phyloP scores from a whole-genome alignment of 2,888 invertebrate genomes.

The Stictocephala bisonia region DNA sequence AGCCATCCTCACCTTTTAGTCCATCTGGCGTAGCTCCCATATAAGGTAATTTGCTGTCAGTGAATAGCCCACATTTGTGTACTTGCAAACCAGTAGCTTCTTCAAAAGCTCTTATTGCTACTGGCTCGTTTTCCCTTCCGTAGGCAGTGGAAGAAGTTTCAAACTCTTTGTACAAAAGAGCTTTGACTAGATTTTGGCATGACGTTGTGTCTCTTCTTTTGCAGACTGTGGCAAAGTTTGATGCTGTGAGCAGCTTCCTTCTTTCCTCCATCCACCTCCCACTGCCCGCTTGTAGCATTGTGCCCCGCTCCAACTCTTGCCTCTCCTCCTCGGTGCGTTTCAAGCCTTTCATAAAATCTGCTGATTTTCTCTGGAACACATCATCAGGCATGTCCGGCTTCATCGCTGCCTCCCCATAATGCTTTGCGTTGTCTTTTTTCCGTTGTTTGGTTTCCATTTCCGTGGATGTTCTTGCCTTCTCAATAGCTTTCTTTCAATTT shows the following conservation, averaged over 20 bases:
- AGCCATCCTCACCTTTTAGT: not conserved
- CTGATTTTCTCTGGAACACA: not conserved
- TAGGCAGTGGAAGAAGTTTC: not conserved
- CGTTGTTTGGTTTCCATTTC: not conserved
- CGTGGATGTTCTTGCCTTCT: not conserved
- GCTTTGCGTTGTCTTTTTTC: not conserved
- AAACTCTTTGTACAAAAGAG: not conserved
- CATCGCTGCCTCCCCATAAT: not conserved
- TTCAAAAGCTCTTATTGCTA: not conserved
- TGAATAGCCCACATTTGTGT: not conserved
- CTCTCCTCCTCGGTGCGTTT: not conserved
- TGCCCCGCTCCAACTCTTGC: not conserved
- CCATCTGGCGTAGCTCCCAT: conserved; percentile 11
- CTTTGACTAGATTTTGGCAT: conserved; percentile 4
- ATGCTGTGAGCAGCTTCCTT: conserved; percentile 24
- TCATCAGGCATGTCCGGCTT: conserved; percentile 26
- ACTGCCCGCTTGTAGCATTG: not conserved
- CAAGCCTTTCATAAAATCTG: not conserved
- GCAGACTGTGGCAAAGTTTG: conserved; percentile 9
- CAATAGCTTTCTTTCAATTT: not conserved
- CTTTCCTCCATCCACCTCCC: conserved; percentile 29
- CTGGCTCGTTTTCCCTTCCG: not conserved
- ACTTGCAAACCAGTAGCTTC: not conserved
- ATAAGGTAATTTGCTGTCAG: too few species aligned
- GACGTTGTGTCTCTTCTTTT: conserved; percentile 10